Conservation (phyloP, 2,797 vertebrate genomes). For the Tenualosa ilisha region DNA sequence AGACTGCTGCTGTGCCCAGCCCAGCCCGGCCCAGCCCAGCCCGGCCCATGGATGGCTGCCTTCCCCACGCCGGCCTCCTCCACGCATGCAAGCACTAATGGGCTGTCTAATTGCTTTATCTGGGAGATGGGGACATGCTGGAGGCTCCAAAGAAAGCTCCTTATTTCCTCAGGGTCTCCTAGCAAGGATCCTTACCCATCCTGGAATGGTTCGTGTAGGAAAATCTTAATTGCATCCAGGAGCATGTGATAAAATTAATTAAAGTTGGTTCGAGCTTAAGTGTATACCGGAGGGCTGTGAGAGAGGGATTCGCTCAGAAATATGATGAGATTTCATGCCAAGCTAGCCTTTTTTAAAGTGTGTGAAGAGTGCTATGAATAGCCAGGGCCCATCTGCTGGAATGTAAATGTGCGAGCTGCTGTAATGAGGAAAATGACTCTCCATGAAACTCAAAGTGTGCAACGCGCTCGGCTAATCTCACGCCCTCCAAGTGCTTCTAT, state of each 20-base stretch:
- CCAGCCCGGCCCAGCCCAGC: neutral
- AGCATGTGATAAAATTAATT: slow-evolving; percentile 32
- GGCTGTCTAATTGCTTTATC: neutral
- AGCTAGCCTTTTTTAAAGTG: slow-evolving; percentile 16
- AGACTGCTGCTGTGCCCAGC: neutral
- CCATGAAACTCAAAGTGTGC: neutral
- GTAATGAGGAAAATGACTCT: slow-evolving; percentile 14
- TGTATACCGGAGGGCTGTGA: slow-evolving; percentile 23
- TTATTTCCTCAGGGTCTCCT: neutral
- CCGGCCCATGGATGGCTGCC: neutral
- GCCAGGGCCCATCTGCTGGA: slow-evolving; percentile 34
- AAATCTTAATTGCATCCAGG: slow-evolving; percentile 35
- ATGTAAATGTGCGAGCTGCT: slow-evolving; percentile 30
- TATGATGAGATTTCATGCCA: slow-evolving; percentile 12
- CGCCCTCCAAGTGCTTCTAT: neutral
- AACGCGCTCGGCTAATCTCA: neutral
- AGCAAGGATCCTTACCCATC: neutral
- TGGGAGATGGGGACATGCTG: neutral
- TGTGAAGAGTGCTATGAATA: slow-evolving; percentile 43
- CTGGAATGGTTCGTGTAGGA: neutral
- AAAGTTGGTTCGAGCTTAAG: slow-evolving; percentile 26
- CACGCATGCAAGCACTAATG: slow-evolving; percentile 6
- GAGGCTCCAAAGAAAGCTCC: neutral
- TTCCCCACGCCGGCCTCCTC: neutral
- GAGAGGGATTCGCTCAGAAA: slow-evolving; percentile 26